Evolutionary conservation across 2,888 invertebrate species (phyloP).

Genomic region (Oconnorella tubifera): DNA sequence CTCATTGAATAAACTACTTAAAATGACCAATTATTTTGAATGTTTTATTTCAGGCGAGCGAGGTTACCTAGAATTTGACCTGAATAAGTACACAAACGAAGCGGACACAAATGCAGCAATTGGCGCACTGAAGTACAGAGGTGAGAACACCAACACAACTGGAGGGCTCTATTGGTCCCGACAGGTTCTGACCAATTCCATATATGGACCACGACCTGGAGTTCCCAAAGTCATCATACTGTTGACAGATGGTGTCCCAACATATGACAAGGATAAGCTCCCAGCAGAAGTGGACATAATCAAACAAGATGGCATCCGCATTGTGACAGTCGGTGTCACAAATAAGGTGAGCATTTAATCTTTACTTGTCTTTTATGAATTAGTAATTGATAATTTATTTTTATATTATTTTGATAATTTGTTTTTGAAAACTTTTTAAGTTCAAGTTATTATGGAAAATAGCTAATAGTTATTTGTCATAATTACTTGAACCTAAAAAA

Average conservation of each 20-base stretch:
- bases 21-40: no score
- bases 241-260: not conserved
- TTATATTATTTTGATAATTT: no score
- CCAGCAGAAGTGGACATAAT: not conserved
- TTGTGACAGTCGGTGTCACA: constrained; percentile 28
- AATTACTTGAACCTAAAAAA: no score
- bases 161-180: constrained; percentile 6
- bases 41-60: no score
- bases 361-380: no score
- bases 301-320: constrained; percentile 21
- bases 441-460: no score
- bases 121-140: constrained; percentile 15
- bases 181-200: not conserved
- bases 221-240: not conserved
- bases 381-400: no score
- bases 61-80: no score
- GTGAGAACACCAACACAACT: constrained; percentile 25
- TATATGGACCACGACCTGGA: not conserved
- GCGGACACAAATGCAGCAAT: not conserved
- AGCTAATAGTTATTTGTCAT: no score
- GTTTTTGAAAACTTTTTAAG: no score
- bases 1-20: no score
- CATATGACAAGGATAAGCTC: not conserved
- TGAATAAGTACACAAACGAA: no score
- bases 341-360: constrained; percentile 6